Percentiles rank a stretch among this genome's conserved stretches.
phyloP scores from a whole-genome alignment of 2,888 invertebrate genomes.

The Amiota communis region DNA sequence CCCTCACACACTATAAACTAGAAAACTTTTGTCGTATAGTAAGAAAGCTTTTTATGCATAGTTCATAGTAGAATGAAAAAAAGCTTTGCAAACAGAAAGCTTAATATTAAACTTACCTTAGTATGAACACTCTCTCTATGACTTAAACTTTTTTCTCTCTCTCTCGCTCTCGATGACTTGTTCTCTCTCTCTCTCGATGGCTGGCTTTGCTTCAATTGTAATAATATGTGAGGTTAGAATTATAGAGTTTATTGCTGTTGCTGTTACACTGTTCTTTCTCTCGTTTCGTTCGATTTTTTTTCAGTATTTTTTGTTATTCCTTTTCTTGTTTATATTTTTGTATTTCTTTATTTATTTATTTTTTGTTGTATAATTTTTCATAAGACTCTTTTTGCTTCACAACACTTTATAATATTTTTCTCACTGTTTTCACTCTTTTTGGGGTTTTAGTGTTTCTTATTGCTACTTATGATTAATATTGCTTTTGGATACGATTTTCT shows the following conservation, averaged over 20 bases:
- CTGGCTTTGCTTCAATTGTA: too few relatives aligned
- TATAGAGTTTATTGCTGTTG: neutral
- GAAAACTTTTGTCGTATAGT: too few relatives aligned
- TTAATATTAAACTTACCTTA: too few relatives aligned
- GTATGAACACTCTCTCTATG: too few relatives aligned
- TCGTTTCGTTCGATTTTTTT: neutral
- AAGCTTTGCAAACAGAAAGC: too few relatives aligned
- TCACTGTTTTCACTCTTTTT: neutral
- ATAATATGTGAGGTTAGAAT: too few relatives aligned
- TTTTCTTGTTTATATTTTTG: slow-evolving; percentile 16
- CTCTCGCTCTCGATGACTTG: too few relatives aligned
- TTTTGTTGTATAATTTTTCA: slow-evolving; percentile 13
- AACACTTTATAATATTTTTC: slow-evolving; percentile 8
- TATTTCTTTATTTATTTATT: neutral
- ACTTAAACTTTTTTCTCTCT: too few relatives aligned
- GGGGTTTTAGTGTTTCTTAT: neutral
- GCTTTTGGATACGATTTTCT: slow-evolving; percentile 7
- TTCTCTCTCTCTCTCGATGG: too few relatives aligned
- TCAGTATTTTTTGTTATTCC: neutral
- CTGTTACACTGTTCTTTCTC: neutral
- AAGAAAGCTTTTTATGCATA: too few relatives aligned
- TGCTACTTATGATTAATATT: slow-evolving; percentile 23
- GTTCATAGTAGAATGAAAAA: too few relatives aligned
- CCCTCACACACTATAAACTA: too few relatives aligned
- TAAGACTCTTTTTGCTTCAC: slow-evolving; percentile 28